Percentiles rank a stretch among this genome's conserved stretches.
Conservation (phyloP, 2,888 invertebrate species). For the Schizotus pectinicornis region DNA sequence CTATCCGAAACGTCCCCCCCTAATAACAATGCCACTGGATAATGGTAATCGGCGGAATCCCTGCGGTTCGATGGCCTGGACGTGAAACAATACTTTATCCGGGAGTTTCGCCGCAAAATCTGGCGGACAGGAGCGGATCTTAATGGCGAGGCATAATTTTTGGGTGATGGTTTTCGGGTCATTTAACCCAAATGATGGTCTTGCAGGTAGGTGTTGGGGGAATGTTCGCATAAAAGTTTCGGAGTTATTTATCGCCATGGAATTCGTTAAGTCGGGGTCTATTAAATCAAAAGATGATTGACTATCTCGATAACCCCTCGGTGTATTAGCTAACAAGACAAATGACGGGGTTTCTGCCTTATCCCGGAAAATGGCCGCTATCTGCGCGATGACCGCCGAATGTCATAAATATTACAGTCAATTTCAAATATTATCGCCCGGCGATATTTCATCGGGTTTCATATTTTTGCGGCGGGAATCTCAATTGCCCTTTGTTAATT, state of each 20-base stretch:
- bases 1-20: too few relatives aligned
- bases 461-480: not conserved
- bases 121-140: slow-evolving; percentile 32
- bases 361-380: not conserved
- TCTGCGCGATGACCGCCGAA: not conserved
- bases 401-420: not conserved
- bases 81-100: slow-evolving; percentile 25
- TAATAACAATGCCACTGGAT: too few relatives aligned
- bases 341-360: slow-evolving; percentile 9
- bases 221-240: not conserved
- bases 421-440: not conserved
- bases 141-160: slow-evolving; percentile 33
- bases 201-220: slow-evolving; percentile 21
- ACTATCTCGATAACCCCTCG: slow-evolving; percentile 6
- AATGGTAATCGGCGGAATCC: too few relatives aligned
- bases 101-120: slow-evolving; percentile 19
- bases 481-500: not conserved
- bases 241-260: not conserved
- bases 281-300: not conserved
- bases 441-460: not conserved
- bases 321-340: slow-evolving; percentile 16
- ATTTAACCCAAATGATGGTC: slow-evolving; percentile 32
- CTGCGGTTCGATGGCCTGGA: slow-evolving; percentile 5
- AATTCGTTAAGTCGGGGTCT: not conserved
- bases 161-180: slow-evolving; percentile 26